Evolutionary conservation across 2,888 invertebrate species (phyloP), one percentile per base, ranked within the genome.

Genomic region (Lasioglossum morio): DNA sequence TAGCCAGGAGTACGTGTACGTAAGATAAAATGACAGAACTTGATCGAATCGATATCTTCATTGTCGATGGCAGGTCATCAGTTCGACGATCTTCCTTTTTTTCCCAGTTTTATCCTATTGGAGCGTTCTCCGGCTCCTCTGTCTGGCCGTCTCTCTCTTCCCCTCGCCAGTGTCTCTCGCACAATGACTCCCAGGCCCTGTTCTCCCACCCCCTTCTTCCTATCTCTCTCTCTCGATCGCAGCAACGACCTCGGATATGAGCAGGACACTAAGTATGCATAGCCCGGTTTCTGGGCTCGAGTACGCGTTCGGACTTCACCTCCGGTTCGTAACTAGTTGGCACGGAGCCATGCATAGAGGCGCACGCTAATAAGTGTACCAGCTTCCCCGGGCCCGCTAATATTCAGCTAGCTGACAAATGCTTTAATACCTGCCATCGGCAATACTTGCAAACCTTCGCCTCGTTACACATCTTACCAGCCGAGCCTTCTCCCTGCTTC

Each of bases 341-440:
- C 94, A 88, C 79, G 75, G 88, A 89, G 94, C 94, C 94, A 94
- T 94, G 94, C 93, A 93, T 92, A 93, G 89, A 92, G 92, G 90
- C 88, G 90, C 81, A 81, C 92, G 90, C 92, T 94, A 94, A 94
- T 94, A 93, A 93, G 90, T 88, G 88, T 90, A 90, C 86, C 87
- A 75, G 82, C 72, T 75, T 75, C 87, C 66, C 70, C 77, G 84
- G 85, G 85, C 81, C 66, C 66, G 90, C 93, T 93, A 93, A 94
- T 93, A 94, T 93, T 93, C 93, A 88, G 86, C 85, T 86, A 88
- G 90, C 92, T 94, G 94, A 94, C 93, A 94, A 94, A 94, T 94
- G 94, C 93, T 92, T 93, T 93, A 94, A 94, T 94, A 93, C 93
- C 94, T 93, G 94, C 92, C 94, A 93, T 93, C 92, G 91, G 87